These are phyloP conservation scores for Piscicola geometra DNA, from an alignment of 2,888 invertebrate genomes.

Conservation along the genomic window DNA sequence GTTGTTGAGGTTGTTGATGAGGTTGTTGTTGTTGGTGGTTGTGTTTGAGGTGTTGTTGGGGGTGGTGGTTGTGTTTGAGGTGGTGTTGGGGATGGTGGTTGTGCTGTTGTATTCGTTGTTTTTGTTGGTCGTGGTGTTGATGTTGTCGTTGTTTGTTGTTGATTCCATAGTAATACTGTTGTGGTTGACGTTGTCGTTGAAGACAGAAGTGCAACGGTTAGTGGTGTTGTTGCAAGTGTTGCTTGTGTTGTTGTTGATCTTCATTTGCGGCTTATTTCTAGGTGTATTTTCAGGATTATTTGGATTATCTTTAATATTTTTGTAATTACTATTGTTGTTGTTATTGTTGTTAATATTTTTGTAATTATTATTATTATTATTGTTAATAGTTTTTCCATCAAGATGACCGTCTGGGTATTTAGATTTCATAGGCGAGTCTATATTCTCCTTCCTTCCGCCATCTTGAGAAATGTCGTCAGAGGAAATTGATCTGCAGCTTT, in stretches of 20 bases:
- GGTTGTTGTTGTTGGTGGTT: background rate
- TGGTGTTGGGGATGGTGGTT: background rate
- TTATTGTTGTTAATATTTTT: too few relatives aligned
- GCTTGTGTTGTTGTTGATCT: too few relatives aligned
- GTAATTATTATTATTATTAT: background rate
- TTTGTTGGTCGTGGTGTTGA: background rate
- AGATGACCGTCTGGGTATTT: background rate
- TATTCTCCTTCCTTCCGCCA: background rate
- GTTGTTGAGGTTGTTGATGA: too few relatives aligned
- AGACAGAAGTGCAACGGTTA: too few relatives aligned
- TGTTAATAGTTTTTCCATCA: background rate
- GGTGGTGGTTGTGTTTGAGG: background rate
- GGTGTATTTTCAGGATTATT: too few relatives aligned
- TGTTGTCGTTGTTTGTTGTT: background rate
- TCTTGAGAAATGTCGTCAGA: background rate
- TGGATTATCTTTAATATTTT: too few relatives aligned
- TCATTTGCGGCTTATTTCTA: too few relatives aligned
- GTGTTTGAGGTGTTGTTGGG: slow-evolving; percentile 42
- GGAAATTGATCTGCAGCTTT: background rate
- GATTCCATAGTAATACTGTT: too few relatives aligned
- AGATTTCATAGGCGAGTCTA: background rate
- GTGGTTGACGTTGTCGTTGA: too few relatives aligned
- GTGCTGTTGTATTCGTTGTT: too few relatives aligned
- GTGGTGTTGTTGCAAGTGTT: too few relatives aligned
- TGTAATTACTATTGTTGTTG: too few relatives aligned